Conservation (phyloP, 2,888 invertebrate species). For the Caenorhabditis sp. region DNA sequence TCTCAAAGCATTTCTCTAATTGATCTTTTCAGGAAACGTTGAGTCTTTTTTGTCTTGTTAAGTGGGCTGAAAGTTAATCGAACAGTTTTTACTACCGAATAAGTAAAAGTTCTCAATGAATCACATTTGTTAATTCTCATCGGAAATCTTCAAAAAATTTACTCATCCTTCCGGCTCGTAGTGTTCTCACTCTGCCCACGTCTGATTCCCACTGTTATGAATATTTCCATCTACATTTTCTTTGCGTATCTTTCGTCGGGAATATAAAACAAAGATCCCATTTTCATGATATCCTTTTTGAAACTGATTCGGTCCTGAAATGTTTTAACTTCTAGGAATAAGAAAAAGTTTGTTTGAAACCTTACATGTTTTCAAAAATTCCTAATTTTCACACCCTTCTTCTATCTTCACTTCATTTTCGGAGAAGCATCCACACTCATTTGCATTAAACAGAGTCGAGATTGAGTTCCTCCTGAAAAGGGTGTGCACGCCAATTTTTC, state of each 20-base stretch:
- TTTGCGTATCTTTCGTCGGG: not conserved
- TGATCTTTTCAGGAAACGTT: not conserved
- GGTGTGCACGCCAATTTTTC: too few species aligned
- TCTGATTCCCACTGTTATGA: not conserved
- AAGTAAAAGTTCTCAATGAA: too few species aligned
- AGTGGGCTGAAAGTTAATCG: too few species aligned
- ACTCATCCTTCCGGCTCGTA: too few species aligned
- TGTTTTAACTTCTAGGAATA: slow-evolving; percentile 19
- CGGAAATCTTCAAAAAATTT: too few species aligned
- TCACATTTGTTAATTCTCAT: too few species aligned
- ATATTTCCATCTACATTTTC: not conserved
- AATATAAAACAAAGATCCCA: slow-evolving; percentile 5
- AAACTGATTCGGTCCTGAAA: slow-evolving; percentile 11
- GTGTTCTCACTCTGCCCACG: too few species aligned
- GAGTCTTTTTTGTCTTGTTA: not conserved
- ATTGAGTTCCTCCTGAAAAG: slow-evolving; percentile 2
- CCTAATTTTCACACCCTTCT: not conserved
- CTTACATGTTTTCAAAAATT: not conserved
- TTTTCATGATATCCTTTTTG: slow-evolving; percentile 30
- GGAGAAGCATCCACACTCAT: not conserved
- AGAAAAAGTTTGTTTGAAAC: not conserved
- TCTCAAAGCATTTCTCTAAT: slow-evolving; percentile 12
- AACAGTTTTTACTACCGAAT: too few species aligned
- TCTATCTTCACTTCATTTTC: not conserved
- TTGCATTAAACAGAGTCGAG: slow-evolving; percentile 25